Percentiles rank a stretch among this genome's conserved stretches.
Conservation (phyloP, 2,888 invertebrate species). For the Brachyopa scutellaris region DNA sequence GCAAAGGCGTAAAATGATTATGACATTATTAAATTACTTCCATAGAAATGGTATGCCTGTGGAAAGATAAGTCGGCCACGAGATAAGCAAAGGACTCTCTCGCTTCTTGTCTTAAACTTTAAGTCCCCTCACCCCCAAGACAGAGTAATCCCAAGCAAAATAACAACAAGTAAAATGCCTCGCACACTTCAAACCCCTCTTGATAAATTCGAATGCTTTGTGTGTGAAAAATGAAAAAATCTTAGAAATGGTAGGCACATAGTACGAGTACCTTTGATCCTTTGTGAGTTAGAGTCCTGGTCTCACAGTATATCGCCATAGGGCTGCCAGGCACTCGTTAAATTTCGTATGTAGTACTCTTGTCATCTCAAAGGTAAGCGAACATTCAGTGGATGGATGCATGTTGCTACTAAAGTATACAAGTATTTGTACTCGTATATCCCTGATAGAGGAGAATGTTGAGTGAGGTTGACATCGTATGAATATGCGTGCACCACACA, state of each 20-base stretch:
- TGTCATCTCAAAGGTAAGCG: conserved; percentile 61
- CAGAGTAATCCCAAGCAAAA: conserved; percentile 4
- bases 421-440: conserved; percentile 1
- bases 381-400: conserved; percentile 54
- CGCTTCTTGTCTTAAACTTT: conserved; percentile 11
- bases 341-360: conserved; percentile 62
- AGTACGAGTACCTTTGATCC: conserved; percentile 55
- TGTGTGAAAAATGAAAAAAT: conserved; percentile 52
- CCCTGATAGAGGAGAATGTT: conserved; percentile 49
- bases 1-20: conserved; percentile 51
- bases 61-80: neutral
- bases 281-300: conserved; percentile 56
- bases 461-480: conserved; percentile 19
- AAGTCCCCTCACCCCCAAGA: conserved; percentile 12
- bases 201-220: conserved; percentile 65
- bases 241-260: conserved; percentile 35
- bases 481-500: conserved; percentile 35
- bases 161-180: conserved; percentile 39
- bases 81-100: conserved; percentile 43
- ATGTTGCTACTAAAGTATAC: conserved; percentile 41
- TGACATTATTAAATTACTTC: conserved; percentile 40
- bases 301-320: conserved; percentile 45
- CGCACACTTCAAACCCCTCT: conserved; percentile 36
- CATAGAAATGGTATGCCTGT: conserved; percentile 7
- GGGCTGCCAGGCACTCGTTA: conserved; percentile 63